Base-by-base conservation (phyloP, 2,113 vertebrate genomes). In the Dicaeum eximium region DNA sequence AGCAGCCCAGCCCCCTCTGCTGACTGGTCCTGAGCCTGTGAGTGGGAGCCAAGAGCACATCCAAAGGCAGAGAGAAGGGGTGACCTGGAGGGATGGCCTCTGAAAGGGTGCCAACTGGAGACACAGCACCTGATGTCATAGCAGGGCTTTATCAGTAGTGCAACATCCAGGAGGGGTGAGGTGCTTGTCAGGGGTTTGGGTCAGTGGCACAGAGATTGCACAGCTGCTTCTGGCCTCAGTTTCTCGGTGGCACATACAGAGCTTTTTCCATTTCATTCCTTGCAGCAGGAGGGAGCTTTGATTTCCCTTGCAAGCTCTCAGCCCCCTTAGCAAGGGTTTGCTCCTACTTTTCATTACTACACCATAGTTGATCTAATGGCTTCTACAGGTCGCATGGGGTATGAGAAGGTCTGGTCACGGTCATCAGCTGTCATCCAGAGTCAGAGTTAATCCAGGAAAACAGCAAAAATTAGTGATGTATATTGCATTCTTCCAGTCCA, bases 371-470 rank as follows among this genome's bases (percentile, higher is more conserved):
- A 92, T 86, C 58, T 96, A 70, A 96, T 97, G 80, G 91, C 61
- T 97, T 96, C 73, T 95, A 10, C 97, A 98, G 97, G 93, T 97
- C 96, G 35, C 1, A 48, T 51, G 60, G 72, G 69, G 79, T 69
- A 27, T 71, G 37, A 62, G 84, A 90, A 71, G 78, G 90, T 90
- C 81, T 19, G 0, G 82, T 90, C 47, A 8, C 5, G 2, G 86
- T 96, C 92, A 92, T 92, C 94, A 96, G 95, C 96, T 91, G 72
- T 97, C 97, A 95, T 93, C 95, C 95, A 96, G 96, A 88, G 96
- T 97, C 96, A 79, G 88, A 96, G 93, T 96, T 98, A 97, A 97
- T 96, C 94, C 96, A 96, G 88, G 82, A 96, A 95, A 83, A 67
- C 92, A 97, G 93, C 97, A 92, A 98, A 96, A 98, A 86, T 90